Conservation (phyloP, 35 echinoderm and acorn worm genomes). For the Apostichopus japonicus region DNA sequence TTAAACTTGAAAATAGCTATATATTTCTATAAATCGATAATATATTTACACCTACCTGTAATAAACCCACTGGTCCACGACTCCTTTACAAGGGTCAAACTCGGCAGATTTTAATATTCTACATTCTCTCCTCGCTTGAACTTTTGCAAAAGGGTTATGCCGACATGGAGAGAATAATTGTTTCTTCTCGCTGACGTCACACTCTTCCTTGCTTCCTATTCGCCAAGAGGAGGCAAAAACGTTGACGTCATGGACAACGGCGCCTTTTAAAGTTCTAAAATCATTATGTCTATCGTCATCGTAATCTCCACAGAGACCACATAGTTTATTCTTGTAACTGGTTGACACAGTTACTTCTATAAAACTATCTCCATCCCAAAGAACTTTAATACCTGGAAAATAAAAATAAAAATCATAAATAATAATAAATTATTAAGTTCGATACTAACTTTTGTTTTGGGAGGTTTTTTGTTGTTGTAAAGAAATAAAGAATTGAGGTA, state of each 20-base stretch:
- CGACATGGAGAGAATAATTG: slow-evolving; percentile 58
- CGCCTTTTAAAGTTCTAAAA: slow-evolving; percentile 65
- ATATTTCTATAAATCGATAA: no score
- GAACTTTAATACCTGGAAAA: slow-evolving; percentile 73
- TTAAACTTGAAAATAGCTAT: no score
- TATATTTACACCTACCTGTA: slow-evolving; percentile 65
- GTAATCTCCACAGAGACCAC: slow-evolving; percentile 94
- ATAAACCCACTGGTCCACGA: slow-evolving; percentile 80
- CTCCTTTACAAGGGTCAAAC: slow-evolving; percentile 69
- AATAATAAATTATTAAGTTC: not conserved
- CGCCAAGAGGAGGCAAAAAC: slow-evolving; percentile 82
- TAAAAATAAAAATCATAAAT: not conserved
- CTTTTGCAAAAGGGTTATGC: slow-evolving; percentile 48
- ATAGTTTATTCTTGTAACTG: slow-evolving; percentile 77
- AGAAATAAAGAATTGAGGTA: not conserved
- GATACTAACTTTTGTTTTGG: no score
- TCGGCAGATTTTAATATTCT: slow-evolving; percentile 66
- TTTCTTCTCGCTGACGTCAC: slow-evolving; percentile 50
- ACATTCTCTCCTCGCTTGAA: slow-evolving; percentile 67
- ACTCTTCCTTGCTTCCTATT: slow-evolving; percentile 70
- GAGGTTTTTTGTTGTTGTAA: not conserved
- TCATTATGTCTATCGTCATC: slow-evolving; percentile 81
- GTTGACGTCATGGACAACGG: slow-evolving; percentile 59
- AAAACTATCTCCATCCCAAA: slow-evolving; percentile 98
- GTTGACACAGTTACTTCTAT: slow-evolving; percentile 77